These are phyloP conservation scores for Xenopus petersii DNA, from an alignment of 2,797 vertebrate genomes.

Conservation along the genomic window DNA sequence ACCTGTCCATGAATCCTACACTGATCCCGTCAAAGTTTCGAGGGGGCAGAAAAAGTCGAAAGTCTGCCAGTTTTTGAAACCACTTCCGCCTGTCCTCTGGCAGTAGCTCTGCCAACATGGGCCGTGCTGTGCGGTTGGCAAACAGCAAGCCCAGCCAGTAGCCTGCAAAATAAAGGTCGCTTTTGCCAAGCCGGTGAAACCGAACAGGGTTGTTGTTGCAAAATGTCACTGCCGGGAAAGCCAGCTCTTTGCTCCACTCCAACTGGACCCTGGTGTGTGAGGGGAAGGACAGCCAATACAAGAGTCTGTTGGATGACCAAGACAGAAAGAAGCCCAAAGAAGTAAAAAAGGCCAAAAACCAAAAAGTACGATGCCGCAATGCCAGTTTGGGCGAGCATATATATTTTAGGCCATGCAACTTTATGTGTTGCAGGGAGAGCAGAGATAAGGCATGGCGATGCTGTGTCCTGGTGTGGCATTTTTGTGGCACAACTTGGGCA, in stretches of 20 bases:
- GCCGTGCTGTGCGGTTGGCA: conserved; percentile 87
- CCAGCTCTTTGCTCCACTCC: conserved; percentile 90
- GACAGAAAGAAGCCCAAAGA: conserved; percentile 87
- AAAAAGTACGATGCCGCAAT: conserved; percentile 80
- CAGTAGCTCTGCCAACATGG: conserved; percentile 86
- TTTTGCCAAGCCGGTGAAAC: conserved; percentile 93
- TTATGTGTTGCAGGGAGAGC: conserved; percentile 73
- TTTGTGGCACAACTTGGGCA: conserved; percentile 50
- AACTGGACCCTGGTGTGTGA: conserved; percentile 89
- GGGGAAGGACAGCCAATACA: conserved; percentile 92
- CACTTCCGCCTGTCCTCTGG: conserved; percentile 82
- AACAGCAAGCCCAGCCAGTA: conserved; percentile 91
- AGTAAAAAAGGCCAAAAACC: conserved; percentile 88
- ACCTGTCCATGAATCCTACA: conserved; percentile 91
- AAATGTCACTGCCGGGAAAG: conserved; percentile 92
- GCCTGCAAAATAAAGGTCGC: conserved; percentile 92
- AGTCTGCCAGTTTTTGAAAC: conserved; percentile 94
- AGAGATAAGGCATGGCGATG: conserved; percentile 53
- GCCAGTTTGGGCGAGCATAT: conserved; percentile 76
- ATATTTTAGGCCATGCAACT: conserved; percentile 85
- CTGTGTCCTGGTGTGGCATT: conserved; percentile 55
- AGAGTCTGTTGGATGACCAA: conserved; percentile 91
- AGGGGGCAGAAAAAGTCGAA: conserved; percentile 91
- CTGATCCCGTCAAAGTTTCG: conserved; percentile 95
- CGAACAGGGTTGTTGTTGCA: conserved; percentile 98